Conservation (phyloP, 2,797 vertebrate genomes). For the Neoniphon sammara region DNA sequence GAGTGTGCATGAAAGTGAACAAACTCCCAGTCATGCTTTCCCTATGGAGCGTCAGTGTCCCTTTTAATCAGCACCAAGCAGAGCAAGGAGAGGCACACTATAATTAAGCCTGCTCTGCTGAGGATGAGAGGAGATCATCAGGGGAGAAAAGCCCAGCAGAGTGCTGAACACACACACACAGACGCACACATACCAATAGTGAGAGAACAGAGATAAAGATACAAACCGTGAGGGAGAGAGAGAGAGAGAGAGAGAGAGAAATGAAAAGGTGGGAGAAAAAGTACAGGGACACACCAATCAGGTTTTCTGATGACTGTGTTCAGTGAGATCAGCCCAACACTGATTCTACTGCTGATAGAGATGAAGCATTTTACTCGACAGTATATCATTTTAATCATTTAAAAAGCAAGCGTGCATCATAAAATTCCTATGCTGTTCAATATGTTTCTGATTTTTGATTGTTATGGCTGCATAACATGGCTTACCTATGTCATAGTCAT, state of each 20-base stretch:
- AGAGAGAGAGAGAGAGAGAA: constrained; percentile 6
- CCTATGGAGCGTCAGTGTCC: constrained; percentile 72
- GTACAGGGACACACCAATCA: no score
- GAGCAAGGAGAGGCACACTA: constrained; percentile 63
- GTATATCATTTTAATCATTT: no score
- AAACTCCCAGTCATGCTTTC: constrained; percentile 72
- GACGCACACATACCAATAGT: constrained; percentile 5
- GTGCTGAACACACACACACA: constrained; percentile 39
- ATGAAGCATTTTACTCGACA: no score
- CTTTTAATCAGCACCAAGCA: constrained; percentile 80
- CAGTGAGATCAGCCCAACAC: no score
- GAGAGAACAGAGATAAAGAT: constrained; percentile 40
- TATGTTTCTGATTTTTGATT: no score
- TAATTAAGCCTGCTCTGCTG: constrained; percentile 73
- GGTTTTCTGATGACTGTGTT: no score
- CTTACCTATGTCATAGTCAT: no score
- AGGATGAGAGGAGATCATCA: constrained; percentile 75
- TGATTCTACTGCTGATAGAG: no score
- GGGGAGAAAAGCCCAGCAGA: constrained; percentile 62
- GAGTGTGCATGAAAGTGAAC: constrained; percentile 77
- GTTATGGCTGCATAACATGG: no score
- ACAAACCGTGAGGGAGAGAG: constrained; percentile 31
- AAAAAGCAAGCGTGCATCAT: background rate
- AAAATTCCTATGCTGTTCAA: no score
- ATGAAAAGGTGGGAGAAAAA: background rate